A percentile compares a stretch with the other conserved stretches of the same genome.
These are phyloP conservation scores for Callipepla squamata DNA, from an alignment of 2,113 vertebrate species.

Conservation along the genomic window DNA sequence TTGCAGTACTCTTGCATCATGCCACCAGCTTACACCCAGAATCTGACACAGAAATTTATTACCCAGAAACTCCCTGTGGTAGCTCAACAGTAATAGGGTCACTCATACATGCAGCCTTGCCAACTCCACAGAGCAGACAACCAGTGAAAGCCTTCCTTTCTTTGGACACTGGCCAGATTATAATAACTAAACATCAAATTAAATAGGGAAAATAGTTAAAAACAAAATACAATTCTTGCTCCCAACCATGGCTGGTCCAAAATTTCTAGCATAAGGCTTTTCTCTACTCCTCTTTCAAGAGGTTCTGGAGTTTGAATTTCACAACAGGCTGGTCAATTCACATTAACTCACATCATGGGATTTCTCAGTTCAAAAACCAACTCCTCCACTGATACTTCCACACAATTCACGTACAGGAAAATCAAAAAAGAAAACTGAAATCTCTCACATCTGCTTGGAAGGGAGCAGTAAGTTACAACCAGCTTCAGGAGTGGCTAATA, in stretches of 20 bases:
- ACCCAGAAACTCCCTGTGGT: neutral
- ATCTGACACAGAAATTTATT: neutral
- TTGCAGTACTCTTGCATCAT: neutral
- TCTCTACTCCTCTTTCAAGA: neutral
- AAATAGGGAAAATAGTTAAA: neutral
- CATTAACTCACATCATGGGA: neutral
- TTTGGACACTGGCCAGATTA: neutral
- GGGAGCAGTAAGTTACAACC: neutral
- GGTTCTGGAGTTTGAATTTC: neutral
- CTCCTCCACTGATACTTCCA: neutral
- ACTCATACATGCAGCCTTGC: neutral
- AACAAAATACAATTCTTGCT: neutral
- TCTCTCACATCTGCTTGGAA: neutral
- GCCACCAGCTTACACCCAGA: neutral
- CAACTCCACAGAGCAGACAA: neutral
- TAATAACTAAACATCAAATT: neutral
- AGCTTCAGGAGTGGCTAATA: neutral
- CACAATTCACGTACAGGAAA: neutral
- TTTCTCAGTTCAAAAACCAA: neutral
- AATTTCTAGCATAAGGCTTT: neutral
- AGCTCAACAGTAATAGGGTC: slow-evolving; percentile 22
- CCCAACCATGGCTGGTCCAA: neutral
- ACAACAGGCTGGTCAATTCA: neutral
- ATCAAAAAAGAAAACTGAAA: neutral
- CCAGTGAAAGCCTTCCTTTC: neutral